Conservation (phyloP, 2,113 vertebrate species). For the Micromys minutus region DNA sequence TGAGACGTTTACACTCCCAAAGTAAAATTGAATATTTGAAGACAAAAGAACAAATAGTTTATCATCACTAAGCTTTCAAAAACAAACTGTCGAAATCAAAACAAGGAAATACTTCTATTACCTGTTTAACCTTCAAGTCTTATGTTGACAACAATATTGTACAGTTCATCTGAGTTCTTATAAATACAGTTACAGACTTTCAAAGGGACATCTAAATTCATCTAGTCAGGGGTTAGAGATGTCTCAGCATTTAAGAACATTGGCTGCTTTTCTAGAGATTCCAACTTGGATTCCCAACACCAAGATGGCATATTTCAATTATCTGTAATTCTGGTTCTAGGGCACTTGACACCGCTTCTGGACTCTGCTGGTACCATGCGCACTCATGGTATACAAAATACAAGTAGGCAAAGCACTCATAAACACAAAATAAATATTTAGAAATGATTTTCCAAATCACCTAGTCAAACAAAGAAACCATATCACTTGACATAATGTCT, state of each 20-base stretch:
- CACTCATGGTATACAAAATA: background rate
- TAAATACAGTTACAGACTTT: conserved; percentile 14
- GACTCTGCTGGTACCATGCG: background rate
- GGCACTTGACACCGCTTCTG: background rate
- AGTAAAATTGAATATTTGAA: background rate
- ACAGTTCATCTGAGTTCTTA: background rate
- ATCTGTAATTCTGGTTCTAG: background rate
- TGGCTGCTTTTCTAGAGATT: background rate
- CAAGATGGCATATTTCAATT: background rate
- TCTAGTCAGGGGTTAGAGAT: background rate
- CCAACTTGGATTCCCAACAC: background rate
- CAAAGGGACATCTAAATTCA: conserved; percentile 42
- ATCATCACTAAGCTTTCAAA: conserved; percentile 43
- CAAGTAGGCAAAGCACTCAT: background rate
- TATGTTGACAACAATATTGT: background rate
- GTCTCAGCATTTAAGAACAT: background rate
- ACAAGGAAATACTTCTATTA: background rate
- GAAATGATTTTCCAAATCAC: background rate
- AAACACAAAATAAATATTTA: background rate
- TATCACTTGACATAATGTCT: conserved; percentile 7
- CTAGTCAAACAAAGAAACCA: conserved; percentile 17
- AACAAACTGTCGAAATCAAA: background rate
- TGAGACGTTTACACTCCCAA: background rate
- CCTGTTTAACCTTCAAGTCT: background rate
- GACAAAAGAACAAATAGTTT: conserved; percentile 26